A percentile compares a stretch with the other conserved stretches of the same genome.
Conservation (phyloP, 2,888 invertebrate genomes). For the Melanargia galathea region DNA sequence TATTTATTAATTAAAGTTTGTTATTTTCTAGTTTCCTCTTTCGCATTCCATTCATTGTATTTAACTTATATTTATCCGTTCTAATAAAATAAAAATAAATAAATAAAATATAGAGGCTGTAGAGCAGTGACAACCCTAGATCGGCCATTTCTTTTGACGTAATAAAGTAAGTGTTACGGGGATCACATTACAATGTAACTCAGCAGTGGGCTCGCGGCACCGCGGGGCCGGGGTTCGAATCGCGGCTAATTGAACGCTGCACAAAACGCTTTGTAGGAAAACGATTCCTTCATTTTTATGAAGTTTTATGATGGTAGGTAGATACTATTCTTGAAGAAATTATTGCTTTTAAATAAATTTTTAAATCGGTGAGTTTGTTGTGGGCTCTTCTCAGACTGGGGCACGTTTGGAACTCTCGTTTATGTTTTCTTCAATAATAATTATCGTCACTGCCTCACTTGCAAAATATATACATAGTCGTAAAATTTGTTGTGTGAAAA, state of each 20-base stretch:
- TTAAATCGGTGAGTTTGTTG: not conserved
- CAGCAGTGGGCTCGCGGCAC: slow-evolving; percentile 23
- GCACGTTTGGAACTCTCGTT: too few species aligned
- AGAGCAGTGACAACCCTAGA: slow-evolving; percentile 27
- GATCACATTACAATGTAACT: slow-evolving; percentile 33
- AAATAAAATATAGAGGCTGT: not conserved
- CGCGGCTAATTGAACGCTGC: slow-evolving; percentile 27
- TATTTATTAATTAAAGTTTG: too few species aligned
- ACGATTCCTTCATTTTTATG: not conserved
- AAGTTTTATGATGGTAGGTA: not conserved
- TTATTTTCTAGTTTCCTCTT: too few species aligned
- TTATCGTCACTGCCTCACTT: too few species aligned
- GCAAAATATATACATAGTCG: too few species aligned
- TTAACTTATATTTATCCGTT: too few species aligned
- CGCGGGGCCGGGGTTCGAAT: slow-evolving; percentile 27
- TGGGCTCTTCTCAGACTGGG: too few species aligned
- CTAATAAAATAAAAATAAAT: not conserved
- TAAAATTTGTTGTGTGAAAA: too few species aligned
- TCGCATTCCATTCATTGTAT: too few species aligned
- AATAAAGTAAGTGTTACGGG: slow-evolving; percentile 36
- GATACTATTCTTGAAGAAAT: not conserved
- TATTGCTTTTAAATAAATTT: slow-evolving; percentile 3
- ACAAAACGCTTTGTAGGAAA: not conserved
- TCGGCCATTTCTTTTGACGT: slow-evolving; percentile 34
- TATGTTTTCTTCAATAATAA: too few species aligned